Conservation (phyloP, 2,113 vertebrate genomes). For the Cinclus cinclus region DNA sequence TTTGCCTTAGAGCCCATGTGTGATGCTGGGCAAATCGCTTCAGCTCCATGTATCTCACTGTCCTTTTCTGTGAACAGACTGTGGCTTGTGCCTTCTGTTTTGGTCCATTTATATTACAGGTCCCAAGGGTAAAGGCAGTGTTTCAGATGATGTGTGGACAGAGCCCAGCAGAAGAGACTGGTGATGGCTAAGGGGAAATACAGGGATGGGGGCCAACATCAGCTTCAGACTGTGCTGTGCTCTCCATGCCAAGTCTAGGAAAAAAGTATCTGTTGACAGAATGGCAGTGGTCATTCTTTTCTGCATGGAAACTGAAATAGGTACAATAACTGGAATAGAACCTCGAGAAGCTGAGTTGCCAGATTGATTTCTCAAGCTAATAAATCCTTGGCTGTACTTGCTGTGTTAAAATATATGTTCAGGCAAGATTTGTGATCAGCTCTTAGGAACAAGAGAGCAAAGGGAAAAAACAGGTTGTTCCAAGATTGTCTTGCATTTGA, state of each 20-base stretch:
- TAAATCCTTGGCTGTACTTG: constrained; percentile 42
- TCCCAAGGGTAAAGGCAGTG: background rate
- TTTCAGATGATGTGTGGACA: background rate
- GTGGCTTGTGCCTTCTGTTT: background rate
- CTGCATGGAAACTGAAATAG: background rate
- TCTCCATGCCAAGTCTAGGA: background rate
- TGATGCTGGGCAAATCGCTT: background rate
- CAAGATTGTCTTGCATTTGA: constrained; percentile 17
- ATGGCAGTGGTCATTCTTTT: background rate
- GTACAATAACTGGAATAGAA: background rate
- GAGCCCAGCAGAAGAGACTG: background rate
- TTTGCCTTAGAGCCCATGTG: background rate
- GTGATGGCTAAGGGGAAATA: background rate
- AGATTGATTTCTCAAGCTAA: constrained; percentile 44
- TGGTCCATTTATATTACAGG: background rate
- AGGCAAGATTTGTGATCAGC: background rate
- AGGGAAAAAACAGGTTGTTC: background rate
- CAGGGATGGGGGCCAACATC: background rate
- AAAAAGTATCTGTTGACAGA: background rate
- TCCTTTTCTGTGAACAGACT: background rate
- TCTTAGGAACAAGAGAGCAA: constrained; percentile 15
- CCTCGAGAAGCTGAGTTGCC: background rate
- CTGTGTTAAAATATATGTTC: constrained; percentile 4
- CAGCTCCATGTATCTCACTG: background rate
- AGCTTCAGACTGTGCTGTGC: accelerated